These are phyloP conservation scores for Oncorhynchus nerka DNA, from an alignment of 2,113 vertebrate genomes.

Conservation along the genomic window DNA sequence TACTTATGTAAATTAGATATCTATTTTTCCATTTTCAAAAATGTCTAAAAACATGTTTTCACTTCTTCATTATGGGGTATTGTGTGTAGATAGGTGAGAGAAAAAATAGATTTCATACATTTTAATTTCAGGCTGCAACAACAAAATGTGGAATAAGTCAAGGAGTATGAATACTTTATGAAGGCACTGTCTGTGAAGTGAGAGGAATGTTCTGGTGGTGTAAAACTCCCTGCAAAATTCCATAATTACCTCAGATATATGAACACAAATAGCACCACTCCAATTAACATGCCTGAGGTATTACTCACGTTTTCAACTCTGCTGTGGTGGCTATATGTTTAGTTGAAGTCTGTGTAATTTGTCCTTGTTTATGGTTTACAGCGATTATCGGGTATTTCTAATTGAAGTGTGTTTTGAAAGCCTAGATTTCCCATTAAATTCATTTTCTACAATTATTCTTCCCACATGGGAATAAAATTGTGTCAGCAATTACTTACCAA, in stretches of 20 bases:
- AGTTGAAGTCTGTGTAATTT: slow-evolving; percentile 1
- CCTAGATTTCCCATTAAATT: background rate
- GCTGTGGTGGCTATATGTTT: background rate
- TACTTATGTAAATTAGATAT: too few species aligned
- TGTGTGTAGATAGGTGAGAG: too few species aligned
- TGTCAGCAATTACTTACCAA: slow-evolving; percentile 20
- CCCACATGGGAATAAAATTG: slow-evolving; percentile 19
- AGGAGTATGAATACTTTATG: background rate
- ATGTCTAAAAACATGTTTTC: too few species aligned
- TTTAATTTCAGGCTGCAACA: too few species aligned
- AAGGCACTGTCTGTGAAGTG: background rate
- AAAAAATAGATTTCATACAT: too few species aligned
- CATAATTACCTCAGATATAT: background rate
- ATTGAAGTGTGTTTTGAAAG: background rate
- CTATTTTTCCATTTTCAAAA: too few species aligned
- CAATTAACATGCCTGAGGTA: slow-evolving; percentile 1
- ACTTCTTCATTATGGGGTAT: background rate
- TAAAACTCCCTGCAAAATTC: background rate
- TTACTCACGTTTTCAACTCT: background rate
- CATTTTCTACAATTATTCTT: slow-evolving; percentile 28
- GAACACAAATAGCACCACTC: background rate
- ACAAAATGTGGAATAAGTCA: too few species aligned
- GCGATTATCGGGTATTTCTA: background rate
- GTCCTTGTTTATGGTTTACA: slow-evolving; percentile 11
- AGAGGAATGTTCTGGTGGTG: background rate